Conservation (phyloP, 2,888 invertebrate genomes). For the Chymomyza fuscimana region DNA sequence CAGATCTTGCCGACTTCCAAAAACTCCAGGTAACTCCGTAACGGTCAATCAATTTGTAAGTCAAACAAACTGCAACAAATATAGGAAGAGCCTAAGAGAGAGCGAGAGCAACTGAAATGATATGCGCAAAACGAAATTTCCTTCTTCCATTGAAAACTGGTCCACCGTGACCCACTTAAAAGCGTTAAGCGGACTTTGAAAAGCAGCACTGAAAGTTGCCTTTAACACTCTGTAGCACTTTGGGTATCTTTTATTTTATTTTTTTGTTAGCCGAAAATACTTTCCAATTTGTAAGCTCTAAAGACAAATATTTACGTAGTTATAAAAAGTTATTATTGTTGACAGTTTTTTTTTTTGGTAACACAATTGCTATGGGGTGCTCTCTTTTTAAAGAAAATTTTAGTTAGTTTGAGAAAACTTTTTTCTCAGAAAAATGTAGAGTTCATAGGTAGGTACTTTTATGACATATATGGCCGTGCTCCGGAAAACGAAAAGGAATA, state of each 20-base stretch:
- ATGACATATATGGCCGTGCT: no score
- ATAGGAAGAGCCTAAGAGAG: constrained; percentile 15
- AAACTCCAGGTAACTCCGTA: constrained; percentile 20
- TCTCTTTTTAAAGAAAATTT: no score
- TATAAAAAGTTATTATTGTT: neutral
- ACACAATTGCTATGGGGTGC: no score
- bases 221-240: constrained; percentile 23
- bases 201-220: constrained; percentile 19
- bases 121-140: constrained; percentile 56
- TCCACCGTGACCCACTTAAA: constrained; percentile 65
- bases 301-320: neutral
- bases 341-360: neutral
- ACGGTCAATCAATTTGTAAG: constrained; percentile 26
- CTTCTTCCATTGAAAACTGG: constrained; percentile 62
- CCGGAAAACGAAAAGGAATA: no score
- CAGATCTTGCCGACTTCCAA: neutral
- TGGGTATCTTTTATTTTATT: constrained; percentile 19
- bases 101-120: constrained; percentile 31
- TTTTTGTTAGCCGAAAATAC: constrained; percentile 15
- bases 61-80: constrained; percentile 30
- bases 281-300: constrained; percentile 1
- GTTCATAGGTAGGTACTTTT: no score
- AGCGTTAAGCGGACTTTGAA: constrained; percentile 27
- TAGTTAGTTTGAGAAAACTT: no score
- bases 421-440: no score